These are phyloP conservation scores for Actenoides lindsayi DNA, from an alignment of 2,113 vertebrate genomes.

Conservation along the genomic window DNA sequence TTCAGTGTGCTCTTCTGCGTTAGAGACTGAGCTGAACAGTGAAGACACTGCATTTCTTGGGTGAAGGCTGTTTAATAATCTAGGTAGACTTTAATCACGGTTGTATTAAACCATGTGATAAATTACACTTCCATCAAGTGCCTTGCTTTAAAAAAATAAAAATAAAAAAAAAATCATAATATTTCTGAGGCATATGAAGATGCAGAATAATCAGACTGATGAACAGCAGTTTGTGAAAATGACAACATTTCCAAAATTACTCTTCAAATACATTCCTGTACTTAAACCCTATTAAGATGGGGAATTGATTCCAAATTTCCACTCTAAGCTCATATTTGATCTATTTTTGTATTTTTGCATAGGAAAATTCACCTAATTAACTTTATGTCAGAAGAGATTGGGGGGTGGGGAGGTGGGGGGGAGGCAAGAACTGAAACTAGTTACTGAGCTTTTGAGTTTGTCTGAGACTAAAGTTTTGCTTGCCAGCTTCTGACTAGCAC, in stretches of 20 bases:
- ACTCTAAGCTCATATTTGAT: slow-evolving; percentile 12
- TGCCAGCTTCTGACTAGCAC: not conserved
- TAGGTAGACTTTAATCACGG: not conserved
- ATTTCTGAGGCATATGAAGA: not conserved
- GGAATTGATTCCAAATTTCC: slow-evolving; percentile 18
- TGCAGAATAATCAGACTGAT: slow-evolving; percentile 26
- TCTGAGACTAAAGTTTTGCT: not conserved
- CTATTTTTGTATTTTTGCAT: slow-evolving; percentile 48
- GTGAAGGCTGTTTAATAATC: not conserved
- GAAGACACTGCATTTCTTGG: not conserved
- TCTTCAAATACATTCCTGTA: slow-evolving; percentile 7
- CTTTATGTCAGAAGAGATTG: not conserved
- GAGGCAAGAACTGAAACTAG: not conserved
- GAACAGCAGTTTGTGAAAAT: slow-evolving; percentile 6
- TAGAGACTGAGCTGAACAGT: accelerated
- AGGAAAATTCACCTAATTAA: slow-evolving; percentile 22
- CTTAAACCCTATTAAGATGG: slow-evolving; percentile 23
- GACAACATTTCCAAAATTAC: slow-evolving; percentile 18
- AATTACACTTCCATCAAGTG: not conserved
- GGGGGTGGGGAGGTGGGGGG: too few relatives aligned
- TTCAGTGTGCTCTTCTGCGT: not conserved
- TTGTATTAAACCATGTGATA: not conserved
- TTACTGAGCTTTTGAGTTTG: not conserved
- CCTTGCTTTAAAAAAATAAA: not conserved
- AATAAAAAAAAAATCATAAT: not conserved